Evolutionary conservation across 2,113 vertebrate genomes (phyloP).

Genomic region (Cranoglanis bouderius): DNA sequence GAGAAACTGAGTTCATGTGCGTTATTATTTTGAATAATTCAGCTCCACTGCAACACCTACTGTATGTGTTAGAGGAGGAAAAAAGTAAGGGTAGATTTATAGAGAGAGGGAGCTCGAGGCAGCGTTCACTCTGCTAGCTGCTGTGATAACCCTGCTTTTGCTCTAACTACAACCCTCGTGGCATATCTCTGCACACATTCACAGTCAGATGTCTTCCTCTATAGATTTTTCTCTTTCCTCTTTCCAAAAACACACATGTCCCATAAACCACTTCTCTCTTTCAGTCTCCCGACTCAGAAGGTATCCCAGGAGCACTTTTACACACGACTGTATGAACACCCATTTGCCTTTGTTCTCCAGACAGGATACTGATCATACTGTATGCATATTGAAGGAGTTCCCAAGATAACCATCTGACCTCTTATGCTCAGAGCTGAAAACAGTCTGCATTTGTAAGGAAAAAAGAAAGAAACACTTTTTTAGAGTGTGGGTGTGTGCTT

Average conservation of each 20-base stretch:
- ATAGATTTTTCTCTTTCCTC: not conserved
- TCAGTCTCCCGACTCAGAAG: not conserved
- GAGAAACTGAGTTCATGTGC: conserved; percentile 35
- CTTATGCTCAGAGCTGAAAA: not conserved
- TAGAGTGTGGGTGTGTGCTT: not conserved
- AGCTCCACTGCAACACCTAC: conserved; percentile 51
- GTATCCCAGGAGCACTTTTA: not conserved
- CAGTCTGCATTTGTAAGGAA: not conserved
- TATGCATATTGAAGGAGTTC: not conserved
- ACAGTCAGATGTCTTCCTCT: conserved; percentile 7
- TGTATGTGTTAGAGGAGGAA: conserved; percentile 12
- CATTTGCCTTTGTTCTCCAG: not conserved
- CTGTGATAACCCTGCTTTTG: conserved; percentile 44
- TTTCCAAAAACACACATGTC: conserved; percentile 15
- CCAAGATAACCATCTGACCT: not conserved
- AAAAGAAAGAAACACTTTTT: not conserved
- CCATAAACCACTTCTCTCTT: not conserved
- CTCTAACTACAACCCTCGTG: conserved; percentile 30
- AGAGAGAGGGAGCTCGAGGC: conserved; percentile 27
- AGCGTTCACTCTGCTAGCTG: conserved; percentile 2
- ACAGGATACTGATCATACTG: not conserved
- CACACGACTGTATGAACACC: conserved; percentile 17
- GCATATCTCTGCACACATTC: conserved; percentile 25
- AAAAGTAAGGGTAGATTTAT: conserved; percentile 21
- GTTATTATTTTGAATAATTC: conserved; percentile 59